Conservation (phyloP, 2,113 vertebrate species). For the Laticauda laticaudata region DNA sequence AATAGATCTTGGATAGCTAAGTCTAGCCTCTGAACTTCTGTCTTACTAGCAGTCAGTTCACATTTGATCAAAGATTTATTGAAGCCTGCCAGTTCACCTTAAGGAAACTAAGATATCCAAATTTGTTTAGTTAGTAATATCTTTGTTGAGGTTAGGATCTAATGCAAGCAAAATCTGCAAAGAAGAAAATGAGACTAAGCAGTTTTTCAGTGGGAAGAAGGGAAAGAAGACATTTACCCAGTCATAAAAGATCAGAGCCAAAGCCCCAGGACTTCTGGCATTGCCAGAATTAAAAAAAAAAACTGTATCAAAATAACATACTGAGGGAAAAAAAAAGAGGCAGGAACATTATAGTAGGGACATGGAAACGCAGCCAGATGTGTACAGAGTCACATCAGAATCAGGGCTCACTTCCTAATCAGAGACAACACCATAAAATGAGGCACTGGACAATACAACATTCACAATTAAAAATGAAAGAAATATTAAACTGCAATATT, state of each 20-base stretch:
- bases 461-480: neutral
- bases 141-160: constrained; percentile 37
- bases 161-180: constrained; percentile 19
- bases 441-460: neutral
- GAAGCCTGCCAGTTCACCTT: constrained; percentile 35
- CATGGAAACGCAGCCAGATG: neutral
- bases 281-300: neutral
- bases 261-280: neutral
- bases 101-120: constrained; percentile 42
- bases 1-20: constrained; percentile 13
- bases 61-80: constrained; percentile 48
- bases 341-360: neutral
- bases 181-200: constrained; percentile 15
- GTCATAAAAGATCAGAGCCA: neutral
- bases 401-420: neutral
- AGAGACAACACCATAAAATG: neutral
- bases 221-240: neutral
- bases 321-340: neutral
- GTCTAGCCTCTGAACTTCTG: constrained; percentile 21
- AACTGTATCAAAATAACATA: neutral
- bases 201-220: neutral
- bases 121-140: constrained; percentile 31
- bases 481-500: neutral
- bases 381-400: neutral
- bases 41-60: constrained; percentile 32